phyloP scores from a whole-genome alignment of 2,797 vertebrate species.

The Hozukius guyotensis region DNA sequence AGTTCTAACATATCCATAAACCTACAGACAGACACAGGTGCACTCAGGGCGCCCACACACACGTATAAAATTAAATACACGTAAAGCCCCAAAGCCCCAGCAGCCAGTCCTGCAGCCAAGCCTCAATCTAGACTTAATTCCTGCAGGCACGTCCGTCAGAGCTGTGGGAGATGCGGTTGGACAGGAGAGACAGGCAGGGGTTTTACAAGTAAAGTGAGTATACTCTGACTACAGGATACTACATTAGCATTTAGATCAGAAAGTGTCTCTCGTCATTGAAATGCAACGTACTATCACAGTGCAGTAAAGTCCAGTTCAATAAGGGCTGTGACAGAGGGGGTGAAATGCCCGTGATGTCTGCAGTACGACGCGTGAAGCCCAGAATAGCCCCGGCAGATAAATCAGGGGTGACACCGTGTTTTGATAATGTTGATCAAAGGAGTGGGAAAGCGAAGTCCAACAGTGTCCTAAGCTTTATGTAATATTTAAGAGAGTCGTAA shows the following conservation, averaged over 20 bases:
- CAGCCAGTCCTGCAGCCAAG: slow-evolving; percentile 30
- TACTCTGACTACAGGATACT: slow-evolving; percentile 48
- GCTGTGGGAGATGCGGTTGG: slow-evolving; percentile 57
- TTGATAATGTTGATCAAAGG: slow-evolving; percentile 66
- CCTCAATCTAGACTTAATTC: slow-evolving; percentile 64
- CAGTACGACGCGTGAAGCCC: slow-evolving; percentile 29
- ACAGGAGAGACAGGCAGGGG: slow-evolving; percentile 38
- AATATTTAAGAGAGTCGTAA: slow-evolving; percentile 63
- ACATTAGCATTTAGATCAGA: slow-evolving; percentile 79
- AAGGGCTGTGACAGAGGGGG: slow-evolving; percentile 25
- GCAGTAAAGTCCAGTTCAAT: slow-evolving; percentile 66
- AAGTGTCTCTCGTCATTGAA: slow-evolving; percentile 54
- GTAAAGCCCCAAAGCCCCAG: slow-evolving; percentile 30
- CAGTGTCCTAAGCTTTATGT: slow-evolving; percentile 31
- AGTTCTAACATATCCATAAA: slow-evolving; percentile 19
- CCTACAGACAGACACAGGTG: slow-evolving; percentile 7
- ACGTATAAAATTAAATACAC: slow-evolving; percentile 32
- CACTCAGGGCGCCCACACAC: neutral
- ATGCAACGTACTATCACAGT: slow-evolving; percentile 52
- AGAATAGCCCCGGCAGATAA: slow-evolving; percentile 46
- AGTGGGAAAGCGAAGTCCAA: slow-evolving; percentile 29
- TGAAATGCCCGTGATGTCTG: slow-evolving; percentile 52
- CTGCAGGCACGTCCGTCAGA: slow-evolving; percentile 62
- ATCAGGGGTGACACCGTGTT: slow-evolving; percentile 44
- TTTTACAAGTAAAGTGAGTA: slow-evolving; percentile 63